Conservation (phyloP, 2,113 vertebrate genomes). For the Onychorhynchus coronatus region DNA sequence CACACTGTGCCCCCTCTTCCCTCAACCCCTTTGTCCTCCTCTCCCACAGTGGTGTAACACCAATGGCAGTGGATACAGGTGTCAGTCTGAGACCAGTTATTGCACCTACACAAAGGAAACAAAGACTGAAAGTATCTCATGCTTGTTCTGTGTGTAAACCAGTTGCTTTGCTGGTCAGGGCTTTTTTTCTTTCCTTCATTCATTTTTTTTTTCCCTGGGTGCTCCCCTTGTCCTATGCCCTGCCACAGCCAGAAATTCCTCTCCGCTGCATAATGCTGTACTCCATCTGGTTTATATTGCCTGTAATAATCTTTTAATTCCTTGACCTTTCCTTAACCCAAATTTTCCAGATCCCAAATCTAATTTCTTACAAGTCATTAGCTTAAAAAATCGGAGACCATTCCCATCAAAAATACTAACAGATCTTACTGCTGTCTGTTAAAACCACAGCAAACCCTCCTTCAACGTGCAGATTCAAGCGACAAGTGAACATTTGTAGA, state of each 20-base stretch:
- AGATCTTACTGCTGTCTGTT: not conserved
- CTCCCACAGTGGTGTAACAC: fast-evolving
- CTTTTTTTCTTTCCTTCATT: not conserved
- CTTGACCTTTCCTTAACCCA: slow-evolving; percentile 37
- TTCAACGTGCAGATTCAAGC: not conserved
- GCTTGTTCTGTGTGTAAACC: not conserved
- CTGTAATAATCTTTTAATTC: slow-evolving; percentile 28
- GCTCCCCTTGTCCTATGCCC: not conserved
- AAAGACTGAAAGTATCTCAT: not conserved
- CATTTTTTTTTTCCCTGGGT: not conserved
- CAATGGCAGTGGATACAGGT: not conserved
- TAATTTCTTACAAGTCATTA: slow-evolving; percentile 43
- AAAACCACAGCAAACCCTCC: not conserved
- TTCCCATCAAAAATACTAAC: not conserved
- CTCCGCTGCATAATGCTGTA: not conserved
- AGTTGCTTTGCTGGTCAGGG: not conserved
- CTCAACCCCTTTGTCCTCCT: not conserved
- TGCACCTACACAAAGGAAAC: not conserved
- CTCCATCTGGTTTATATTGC: slow-evolving; percentile 6
- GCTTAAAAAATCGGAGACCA: not conserved
- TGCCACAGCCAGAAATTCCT: not conserved
- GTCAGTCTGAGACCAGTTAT: not conserved
- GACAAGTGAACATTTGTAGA: not conserved
- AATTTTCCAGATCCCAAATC: slow-evolving; percentile 38
- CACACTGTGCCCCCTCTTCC: not conserved